These are phyloP conservation scores for Rousettus madagascariensis DNA, from an alignment of 2,797 vertebrate genomes.

Conservation along the genomic window DNA sequence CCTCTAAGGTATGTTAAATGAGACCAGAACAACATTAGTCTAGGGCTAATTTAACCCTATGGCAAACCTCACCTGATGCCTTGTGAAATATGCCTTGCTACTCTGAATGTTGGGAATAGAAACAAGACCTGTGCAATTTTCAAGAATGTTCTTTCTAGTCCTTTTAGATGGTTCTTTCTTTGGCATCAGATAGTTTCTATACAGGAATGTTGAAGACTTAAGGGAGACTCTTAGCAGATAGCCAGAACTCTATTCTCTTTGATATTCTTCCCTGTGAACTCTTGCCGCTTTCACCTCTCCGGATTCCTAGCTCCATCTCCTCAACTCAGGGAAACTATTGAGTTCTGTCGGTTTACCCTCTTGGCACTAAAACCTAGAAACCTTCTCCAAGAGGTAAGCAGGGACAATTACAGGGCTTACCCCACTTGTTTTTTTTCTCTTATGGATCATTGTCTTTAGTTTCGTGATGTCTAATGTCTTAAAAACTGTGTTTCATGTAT, in stretches of 20 bases:
- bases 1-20: not conserved
- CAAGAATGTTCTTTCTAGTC: not conserved
- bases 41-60: not conserved
- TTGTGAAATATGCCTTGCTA: not conserved
- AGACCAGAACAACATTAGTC: not conserved
- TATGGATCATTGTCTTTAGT: not conserved
- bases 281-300: not conserved
- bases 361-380: not conserved
- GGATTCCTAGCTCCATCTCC: not conserved
- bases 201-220: not conserved
- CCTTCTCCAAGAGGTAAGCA: not conserved
- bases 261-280: not conserved
- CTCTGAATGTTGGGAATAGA: not conserved
- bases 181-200: not conserved
- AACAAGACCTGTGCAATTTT: not conserved
- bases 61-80: not conserved
- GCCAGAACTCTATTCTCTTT: not conserved
- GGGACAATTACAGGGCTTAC: not conserved
- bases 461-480: not conserved
- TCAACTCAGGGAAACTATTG: not conserved
- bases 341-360: not conserved
- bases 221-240: not conserved
- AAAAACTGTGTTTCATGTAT: not conserved
- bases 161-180: not conserved
- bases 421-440: not conserved